phyloP scores from a whole-genome alignment of 1,140 invertebrate species.

The Arion vulgaris region DNA sequence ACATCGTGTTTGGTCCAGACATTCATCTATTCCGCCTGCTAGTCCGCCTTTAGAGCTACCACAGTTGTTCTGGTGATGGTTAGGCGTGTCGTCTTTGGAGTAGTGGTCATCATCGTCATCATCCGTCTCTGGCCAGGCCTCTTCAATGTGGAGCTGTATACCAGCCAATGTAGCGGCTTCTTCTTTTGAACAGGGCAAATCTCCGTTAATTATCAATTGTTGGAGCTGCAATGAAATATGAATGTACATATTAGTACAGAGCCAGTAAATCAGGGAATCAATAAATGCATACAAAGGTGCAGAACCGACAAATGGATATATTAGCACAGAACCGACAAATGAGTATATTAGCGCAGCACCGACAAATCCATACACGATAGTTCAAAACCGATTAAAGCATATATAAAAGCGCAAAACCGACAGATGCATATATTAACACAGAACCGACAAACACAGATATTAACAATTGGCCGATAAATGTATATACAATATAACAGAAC shows the following conservation, averaged over 20 bases:
- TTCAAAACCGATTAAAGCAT: too few relatives aligned
- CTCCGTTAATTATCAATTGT: constrained; percentile 78
- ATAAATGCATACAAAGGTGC: not conserved
- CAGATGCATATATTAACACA: too few relatives aligned
- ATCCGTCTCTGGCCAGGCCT: constrained; percentile 76
- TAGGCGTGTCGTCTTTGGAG: constrained; percentile 22
- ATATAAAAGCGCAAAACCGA: too few relatives aligned
- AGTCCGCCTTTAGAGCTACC: constrained; percentile 29
- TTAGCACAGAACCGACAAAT: too few relatives aligned
- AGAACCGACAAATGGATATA: not conserved
- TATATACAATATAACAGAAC: too few relatives aligned
- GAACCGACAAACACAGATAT: too few relatives aligned
- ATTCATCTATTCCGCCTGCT: constrained; percentile 31
- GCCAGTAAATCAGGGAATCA: not conserved
- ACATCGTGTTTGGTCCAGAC: constrained; percentile 18
- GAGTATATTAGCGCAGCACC: too few relatives aligned
- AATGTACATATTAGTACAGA: too few relatives aligned
- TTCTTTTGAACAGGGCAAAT: constrained; percentile 80
- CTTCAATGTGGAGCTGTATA: constrained; percentile 81
- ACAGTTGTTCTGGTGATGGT: constrained; percentile 18
- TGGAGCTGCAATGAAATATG: constrained; percentile 77
- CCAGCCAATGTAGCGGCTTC: constrained; percentile 80
- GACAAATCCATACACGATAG: too few relatives aligned
- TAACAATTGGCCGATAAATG: too few relatives aligned
- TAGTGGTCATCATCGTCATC: constrained; percentile 46